A percentile compares a stretch with the other conserved stretches of the same genome.
These are phyloP conservation scores for Ischnus inquisitorius DNA, from an alignment of 2,888 invertebrate genomes.

Conservation along the genomic window DNA sequence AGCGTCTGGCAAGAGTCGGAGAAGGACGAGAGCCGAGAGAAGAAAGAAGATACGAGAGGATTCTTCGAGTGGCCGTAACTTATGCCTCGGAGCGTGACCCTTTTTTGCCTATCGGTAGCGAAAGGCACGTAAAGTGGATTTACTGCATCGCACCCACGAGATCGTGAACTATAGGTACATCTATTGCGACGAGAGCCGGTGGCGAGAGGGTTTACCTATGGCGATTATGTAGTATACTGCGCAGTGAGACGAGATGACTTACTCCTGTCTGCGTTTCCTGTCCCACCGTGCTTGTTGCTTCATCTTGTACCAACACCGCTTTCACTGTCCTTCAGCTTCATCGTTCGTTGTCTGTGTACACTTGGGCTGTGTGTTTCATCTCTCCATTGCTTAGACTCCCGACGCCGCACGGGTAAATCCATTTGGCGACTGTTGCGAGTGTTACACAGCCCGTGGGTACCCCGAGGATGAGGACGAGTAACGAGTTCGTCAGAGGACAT, in stretches of 20 bases:
- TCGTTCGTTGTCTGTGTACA: conserved; percentile 22
- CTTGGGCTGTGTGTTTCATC: conserved; percentile 18
- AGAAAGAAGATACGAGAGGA: conserved; percentile 69
- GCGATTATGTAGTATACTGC: neutral
- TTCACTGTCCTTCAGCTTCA: conserved; percentile 29
- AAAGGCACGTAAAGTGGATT: conserved; percentile 79
- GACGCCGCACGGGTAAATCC: conserved; percentile 13
- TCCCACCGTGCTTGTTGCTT: neutral
- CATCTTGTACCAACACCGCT: conserved; percentile 16
- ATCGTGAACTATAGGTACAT: conserved; percentile 39
- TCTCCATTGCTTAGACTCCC: conserved; percentile 12
- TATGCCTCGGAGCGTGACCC: conserved; percentile 74
- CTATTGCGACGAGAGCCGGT: conserved; percentile 25
- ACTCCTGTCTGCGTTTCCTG: neutral
- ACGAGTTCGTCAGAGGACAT: conserved; percentile 33
- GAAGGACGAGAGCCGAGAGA: conserved; percentile 12
- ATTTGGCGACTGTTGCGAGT: conserved; percentile 2
- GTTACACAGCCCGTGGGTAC: neutral
- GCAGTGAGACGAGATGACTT: conserved; percentile 43
- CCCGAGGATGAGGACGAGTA: conserved; percentile 47
- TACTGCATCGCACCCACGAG: conserved; percentile 75
- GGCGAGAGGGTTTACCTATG: conserved; percentile 22
- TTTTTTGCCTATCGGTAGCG: conserved; percentile 79
- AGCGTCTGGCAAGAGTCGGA: conserved; percentile 47
- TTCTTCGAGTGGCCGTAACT: conserved; percentile 79